Base-by-base conservation (phyloP, 2,797 vertebrate genomes). In the Molossus alvarezi region DNA sequence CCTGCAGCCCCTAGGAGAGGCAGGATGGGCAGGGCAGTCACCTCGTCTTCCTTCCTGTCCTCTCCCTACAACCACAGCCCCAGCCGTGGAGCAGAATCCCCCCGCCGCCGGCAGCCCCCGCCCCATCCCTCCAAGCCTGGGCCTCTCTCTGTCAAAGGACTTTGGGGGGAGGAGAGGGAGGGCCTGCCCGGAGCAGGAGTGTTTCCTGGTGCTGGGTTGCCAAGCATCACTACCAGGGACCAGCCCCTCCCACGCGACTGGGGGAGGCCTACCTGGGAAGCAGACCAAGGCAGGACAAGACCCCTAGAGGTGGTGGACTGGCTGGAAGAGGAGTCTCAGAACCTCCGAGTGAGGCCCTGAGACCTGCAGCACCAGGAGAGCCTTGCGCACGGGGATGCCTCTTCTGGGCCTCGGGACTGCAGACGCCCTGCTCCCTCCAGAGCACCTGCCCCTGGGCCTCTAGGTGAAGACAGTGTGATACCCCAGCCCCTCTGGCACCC, bases 101-200 rank as follows among this genome's bases (percentile, higher is more conserved):
- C 45, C 17, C 51, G 73, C 17, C 51, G 73, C 94, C 87, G 82
- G 75, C 64, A 79, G 48, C 37, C 18, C 29, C 9, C 15, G 0
- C 18, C 29, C 64, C 6, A 3, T 41, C 25, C 91, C 75, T 58
- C 67, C n/a, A 51, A 67, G 72, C 72, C 75, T 11, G 65, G 45
- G 90, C 91, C 69, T 55, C 73, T 92, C 69, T 55, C 73, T 9
- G 7, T 62, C 80, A 37, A 67, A 86, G 58, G 48, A 88, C 64
- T 48, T 71, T 41, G 58, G 57, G 6, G 5, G 76, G 69, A 58
- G 37, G 69, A 64, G 45, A 27, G 65, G 8, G 10, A 82, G 69
- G 33, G 20, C 27, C 37, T 29, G 4, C 62, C 5, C 45, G 57
- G 62, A 71, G 29, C 45, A 17, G 18, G 25, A 75, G 69, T 8